These are phyloP conservation scores for Luehdorfia chinensis DNA, from an alignment of 1,140 invertebrate genomes.

Conservation along the genomic window DNA sequence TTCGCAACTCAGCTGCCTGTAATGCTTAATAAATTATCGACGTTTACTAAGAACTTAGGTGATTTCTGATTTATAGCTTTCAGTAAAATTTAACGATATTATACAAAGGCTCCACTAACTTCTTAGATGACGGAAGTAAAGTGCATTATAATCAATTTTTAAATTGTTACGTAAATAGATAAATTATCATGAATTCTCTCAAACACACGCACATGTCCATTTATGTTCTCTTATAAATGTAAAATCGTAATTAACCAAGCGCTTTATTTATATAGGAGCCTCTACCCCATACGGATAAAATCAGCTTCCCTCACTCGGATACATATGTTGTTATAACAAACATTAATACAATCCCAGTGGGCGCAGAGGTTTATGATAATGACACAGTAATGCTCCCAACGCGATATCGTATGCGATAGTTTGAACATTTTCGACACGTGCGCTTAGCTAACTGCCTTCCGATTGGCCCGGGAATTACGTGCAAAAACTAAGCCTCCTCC, in stretches of 20 bases:
- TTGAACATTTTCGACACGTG: slow-evolving; percentile 28
- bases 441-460: slow-evolving; percentile 24
- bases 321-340: slow-evolving; percentile 16
- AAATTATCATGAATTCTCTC: too few species aligned
- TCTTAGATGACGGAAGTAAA: too few species aligned
- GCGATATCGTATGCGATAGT: slow-evolving; percentile 20
- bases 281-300: slow-evolving; percentile 3
- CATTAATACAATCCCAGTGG: slow-evolving; percentile 22
- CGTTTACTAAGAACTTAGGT: slow-evolving; percentile 12
- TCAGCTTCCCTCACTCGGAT: slow-evolving; percentile 5
- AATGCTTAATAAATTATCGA: slow-evolving; percentile 22
- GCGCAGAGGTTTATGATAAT: slow-evolving; percentile 14
- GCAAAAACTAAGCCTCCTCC: slow-evolving; percentile 24
- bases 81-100: slow-evolving; percentile 13
- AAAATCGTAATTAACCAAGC: slow-evolving; percentile 4
- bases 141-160: too few species aligned
- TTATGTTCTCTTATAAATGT: neutral
- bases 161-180: too few species aligned
- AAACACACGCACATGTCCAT: too few species aligned
- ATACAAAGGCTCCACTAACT: too few species aligned
- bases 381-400: slow-evolving; percentile 9
- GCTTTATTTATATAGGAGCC: slow-evolving; percentile 9
- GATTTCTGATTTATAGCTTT: slow-evolving; percentile 7
- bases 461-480: slow-evolving; percentile 16
- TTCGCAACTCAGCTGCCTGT: slow-evolving; percentile 14